Evolutionary conservation across 2,888 invertebrate genomes (phyloP), one percentile per base, ranked within the genome.

Genomic region (Drosophila birchii): DNA sequence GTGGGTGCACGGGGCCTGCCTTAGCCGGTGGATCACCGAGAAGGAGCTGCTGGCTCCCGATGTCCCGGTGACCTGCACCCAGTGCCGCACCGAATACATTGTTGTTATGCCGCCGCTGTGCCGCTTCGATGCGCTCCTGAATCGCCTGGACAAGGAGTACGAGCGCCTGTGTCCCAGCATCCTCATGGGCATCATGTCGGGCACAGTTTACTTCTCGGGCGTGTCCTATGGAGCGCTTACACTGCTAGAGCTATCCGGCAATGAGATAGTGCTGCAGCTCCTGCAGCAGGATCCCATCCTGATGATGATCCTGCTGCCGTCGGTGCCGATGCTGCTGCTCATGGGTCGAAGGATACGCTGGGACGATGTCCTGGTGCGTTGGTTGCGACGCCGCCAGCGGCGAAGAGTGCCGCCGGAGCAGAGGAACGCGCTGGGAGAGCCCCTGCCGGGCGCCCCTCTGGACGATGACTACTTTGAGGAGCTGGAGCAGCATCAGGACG

Each of bases 1-100:
- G 12, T 86, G 86, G 86, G 86, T 89, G 44, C 86, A 86, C 53
- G 81, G 81, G 41, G 29, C 53, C n/a, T 86, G 86, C 32, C 80
- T 86, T 2, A 60, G 64, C 26, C 85, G 87, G 14, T 88, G 85
- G 87, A 75, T 86, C 11, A 78, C 73, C 32, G 85, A 78, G 51
- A 78, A 78, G 41, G 80, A 77, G 44, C 23, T 32, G 29, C 8
- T 39, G 0, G 56, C 70, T 16, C 82, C 78, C 11, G 67, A 76
- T 12, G 3, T 41, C 7, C 55, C 76, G 0, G 70, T 86, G 23
- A 36, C 53, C 0, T 86, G 86, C 55, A 70, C 77, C 2, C 87
- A 78, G 12, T 86, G 86, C 54, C 71, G 75, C 8, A 80, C 78
- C 0, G 78, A 78, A 20, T 86, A 86, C 43, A 80, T 89, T 1